A percentile compares a stretch with the other conserved stretches of the same genome.
Evolutionary conservation across 2,113 vertebrate genomes (phyloP).

Genomic region (Alosa alosa): DNA sequence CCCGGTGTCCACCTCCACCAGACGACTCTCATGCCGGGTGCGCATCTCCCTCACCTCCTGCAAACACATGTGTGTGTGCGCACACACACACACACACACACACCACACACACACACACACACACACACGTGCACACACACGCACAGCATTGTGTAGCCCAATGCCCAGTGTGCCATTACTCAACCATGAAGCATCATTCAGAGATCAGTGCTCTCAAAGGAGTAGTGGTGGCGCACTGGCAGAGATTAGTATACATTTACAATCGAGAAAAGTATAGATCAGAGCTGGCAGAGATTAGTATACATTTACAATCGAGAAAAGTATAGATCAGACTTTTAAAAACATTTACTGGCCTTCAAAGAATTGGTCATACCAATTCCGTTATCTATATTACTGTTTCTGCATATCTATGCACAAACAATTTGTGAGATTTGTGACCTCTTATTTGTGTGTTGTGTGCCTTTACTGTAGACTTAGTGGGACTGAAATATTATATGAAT

Average conservation of each 20-base stretch:
- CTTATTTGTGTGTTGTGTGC: background rate
- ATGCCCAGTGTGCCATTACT: background rate
- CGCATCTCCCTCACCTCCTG: conserved; percentile 74
- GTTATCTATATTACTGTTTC: background rate
- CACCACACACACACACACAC: background rate
- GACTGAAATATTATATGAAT: too few relatives aligned
- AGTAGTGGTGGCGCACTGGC: background rate
- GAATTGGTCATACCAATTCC: too few relatives aligned
- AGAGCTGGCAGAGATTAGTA: too few relatives aligned
- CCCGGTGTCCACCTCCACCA: conserved; percentile 73
- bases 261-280: background rate
- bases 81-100: background rate
- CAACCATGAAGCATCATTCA: background rate
- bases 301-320: too few relatives aligned
- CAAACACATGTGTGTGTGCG: background rate
- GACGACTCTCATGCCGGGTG: conserved; percentile 67
- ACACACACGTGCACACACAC: background rate
- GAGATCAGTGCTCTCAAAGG: background rate
- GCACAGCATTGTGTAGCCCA: background rate
- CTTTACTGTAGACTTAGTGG: background rate
- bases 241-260: background rate
- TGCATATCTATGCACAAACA: background rate
- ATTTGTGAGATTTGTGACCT: background rate
- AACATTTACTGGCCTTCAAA: too few relatives aligned
- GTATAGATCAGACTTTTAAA: background rate